Evolutionary conservation across 2,888 invertebrate genomes (phyloP), one percentile per base, ranked within the genome.

Genomic region (Drosophila nr. perissopoda): DNA sequence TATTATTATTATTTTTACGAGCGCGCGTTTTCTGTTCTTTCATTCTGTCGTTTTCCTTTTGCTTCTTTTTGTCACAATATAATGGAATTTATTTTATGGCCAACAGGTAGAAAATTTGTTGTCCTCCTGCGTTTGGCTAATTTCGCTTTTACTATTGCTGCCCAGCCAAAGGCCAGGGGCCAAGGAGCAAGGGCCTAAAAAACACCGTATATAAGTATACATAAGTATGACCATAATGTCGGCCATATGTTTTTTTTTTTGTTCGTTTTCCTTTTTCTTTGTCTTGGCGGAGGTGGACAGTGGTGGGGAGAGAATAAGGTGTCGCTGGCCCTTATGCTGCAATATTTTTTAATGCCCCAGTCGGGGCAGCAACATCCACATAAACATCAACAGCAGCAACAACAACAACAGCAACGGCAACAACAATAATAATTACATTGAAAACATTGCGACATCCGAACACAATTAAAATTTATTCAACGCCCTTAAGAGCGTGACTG

Each of bases 21-120:
- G 51, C 78, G 81, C 81, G 81, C 81, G 78, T 77, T 81, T 65
- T 80, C 62, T 63, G 59, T 66, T 76, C 66, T 61, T 68, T 57
- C 77, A 62, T 70, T 56, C 46, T 49, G 42, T 40, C 54, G 53
- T 59, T 51, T 58, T 54, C 42, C 31, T 57, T 53, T 42, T 60
- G 36, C 40, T 54, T 25, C 29, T 51, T 81, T 81, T 81, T 81
- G 81, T 81, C 78, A 85, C 83, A 81, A 77, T 83, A 85, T 90
- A 89, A 85, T 80, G 79, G 83, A 83, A 90, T 86, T 83, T 88
- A 87, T 90, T 91, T 91, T 91, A 91, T 83, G 83, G 80, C 89
- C 91, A 91, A 88, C 92, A 91, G 91, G 91, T 91, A 86, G 80
- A 88, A 89, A 83, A 85, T 82, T 89, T 91, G 81, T 83, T 84